Percentiles rank a stretch among this genome's conserved stretches.
phyloP scores from a whole-genome alignment of 2,888 invertebrate genomes.

The Allolobophora icterica region DNA sequence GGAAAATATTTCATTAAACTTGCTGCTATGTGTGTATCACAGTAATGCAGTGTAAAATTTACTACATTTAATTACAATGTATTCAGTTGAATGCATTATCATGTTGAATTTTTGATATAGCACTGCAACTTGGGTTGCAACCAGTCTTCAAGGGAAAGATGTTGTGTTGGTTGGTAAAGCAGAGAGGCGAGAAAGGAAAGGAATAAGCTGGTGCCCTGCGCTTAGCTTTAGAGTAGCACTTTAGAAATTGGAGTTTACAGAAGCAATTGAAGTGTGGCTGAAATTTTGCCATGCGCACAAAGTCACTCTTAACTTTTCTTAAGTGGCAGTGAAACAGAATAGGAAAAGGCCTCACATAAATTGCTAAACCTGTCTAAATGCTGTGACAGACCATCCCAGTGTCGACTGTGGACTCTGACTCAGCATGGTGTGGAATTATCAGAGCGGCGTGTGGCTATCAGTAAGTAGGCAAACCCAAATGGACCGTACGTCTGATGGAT shows the following conservation, averaged over 20 bases:
- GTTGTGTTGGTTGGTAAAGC: neutral
- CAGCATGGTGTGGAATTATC: slow-evolving; percentile 9
- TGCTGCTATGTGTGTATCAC: no score
- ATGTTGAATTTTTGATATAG: neutral
- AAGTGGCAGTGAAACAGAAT: neutral
- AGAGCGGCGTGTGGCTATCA: neutral
- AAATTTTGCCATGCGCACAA: no score
- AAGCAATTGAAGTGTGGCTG: no score
- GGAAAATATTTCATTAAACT: no score
- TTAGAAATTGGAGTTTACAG: no score
- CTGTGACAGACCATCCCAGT: neutral
- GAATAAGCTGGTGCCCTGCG: neutral
- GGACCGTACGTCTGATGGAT: neutral
- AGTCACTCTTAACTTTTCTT: no score
- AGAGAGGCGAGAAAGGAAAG: neutral
- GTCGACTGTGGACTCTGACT: no score
- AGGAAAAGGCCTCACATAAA: neutral
- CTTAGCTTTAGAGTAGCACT: no score
- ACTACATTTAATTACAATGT: neutral
- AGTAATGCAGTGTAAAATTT: no score
- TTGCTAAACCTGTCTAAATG: neutral
- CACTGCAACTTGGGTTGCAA: neutral
- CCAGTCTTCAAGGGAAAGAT: neutral
- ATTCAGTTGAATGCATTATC: neutral
- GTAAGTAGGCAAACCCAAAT: neutral